Evolutionary conservation across 1,140 invertebrate genomes (phyloP), one percentile per base, ranked within the genome.

Genomic region (Macrocentrus cingulum): DNA sequence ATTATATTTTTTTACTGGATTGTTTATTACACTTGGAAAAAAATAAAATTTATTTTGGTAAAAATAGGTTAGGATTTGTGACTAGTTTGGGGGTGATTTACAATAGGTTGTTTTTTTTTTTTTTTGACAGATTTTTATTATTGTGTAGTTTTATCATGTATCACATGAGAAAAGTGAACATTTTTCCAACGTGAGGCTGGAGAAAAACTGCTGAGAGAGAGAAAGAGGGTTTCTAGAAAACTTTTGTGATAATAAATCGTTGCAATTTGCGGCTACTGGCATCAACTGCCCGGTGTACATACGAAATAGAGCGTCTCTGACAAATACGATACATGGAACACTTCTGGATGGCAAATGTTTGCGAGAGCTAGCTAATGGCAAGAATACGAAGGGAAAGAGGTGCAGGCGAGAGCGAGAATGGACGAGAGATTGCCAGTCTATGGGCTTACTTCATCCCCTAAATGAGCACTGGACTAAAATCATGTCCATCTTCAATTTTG

Each of bases 291-390:
- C 61, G 53, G 59, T 59, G 64, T 68, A 68, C 66, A 67, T 66
- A 67, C 60, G 54, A 64, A 71, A 68, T 63, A 59, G 58, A 15
- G 54, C 59, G 45, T 59, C 57, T 62, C 68, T 75, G 69, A 75
- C 69, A 74, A 73, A 74, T 75, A 67, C 67, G 69, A 65, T 71
- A 73, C 68, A 71, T 66, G 61, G 66, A 66, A 62, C 66, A 62
- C 46, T 72, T 70, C 62, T 62, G 53, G 56, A 66, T 62, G 36
- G 53, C 22, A 25, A 55, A 29, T 48, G 34, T 20, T 48, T 49
- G 29, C 25, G 25, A 20, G 53, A 29, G 25, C 41, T 16, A 20
- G 50, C 7, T 1, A 18, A 36, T 49, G n/a, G n/a, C 6, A 32
- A 49, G n/a, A 13, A 29, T 3, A 23, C 2, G 3, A 11, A 36